phyloP scores from a whole-genome alignment of 1,140 invertebrate species.

The Halotydeus destructor region DNA sequence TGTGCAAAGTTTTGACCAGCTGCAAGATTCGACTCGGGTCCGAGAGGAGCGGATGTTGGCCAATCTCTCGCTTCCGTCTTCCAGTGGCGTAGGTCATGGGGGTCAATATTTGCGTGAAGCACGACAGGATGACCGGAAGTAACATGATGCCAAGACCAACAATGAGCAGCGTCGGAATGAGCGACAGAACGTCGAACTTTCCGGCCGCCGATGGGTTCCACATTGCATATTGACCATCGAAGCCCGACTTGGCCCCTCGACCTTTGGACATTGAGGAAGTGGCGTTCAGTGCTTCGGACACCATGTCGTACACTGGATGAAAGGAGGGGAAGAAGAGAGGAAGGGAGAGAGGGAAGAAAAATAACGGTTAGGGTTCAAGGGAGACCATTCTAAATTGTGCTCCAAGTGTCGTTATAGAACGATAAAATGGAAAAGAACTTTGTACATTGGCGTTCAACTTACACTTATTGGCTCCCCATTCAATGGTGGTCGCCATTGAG shows the following conservation, averaged over 20 bases:
- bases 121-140: slow-evolving; percentile 2
- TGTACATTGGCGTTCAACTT: too few relatives aligned
- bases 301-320: too few relatives aligned
- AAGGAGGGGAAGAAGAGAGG: too few relatives aligned
- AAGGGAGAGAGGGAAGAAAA: too few relatives aligned
- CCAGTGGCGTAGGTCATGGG: not conserved
- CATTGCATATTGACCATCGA: slow-evolving; percentile 1
- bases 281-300: not conserved
- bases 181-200: not conserved
- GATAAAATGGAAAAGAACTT: too few relatives aligned
- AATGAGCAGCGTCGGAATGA: slow-evolving; percentile 1
- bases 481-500: too few relatives aligned
- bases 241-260: slow-evolving; percentile 1
- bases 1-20: not conserved
- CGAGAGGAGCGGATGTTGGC: not conserved
- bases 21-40: not conserved
- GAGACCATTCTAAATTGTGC: too few relatives aligned
- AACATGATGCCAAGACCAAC: slow-evolving; percentile 4
- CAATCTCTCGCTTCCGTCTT: not conserved
- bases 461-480: too few relatives aligned
- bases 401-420: too few relatives aligned
- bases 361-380: too few relatives aligned
- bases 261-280: not conserved
- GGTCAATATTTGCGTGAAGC: not conserved
- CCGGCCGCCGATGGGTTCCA: not conserved